Percentiles rank a stretch among this genome's conserved stretches.
phyloP scores from a whole-genome alignment of 2,888 invertebrate species.

The Melieria crassipennis region DNA sequence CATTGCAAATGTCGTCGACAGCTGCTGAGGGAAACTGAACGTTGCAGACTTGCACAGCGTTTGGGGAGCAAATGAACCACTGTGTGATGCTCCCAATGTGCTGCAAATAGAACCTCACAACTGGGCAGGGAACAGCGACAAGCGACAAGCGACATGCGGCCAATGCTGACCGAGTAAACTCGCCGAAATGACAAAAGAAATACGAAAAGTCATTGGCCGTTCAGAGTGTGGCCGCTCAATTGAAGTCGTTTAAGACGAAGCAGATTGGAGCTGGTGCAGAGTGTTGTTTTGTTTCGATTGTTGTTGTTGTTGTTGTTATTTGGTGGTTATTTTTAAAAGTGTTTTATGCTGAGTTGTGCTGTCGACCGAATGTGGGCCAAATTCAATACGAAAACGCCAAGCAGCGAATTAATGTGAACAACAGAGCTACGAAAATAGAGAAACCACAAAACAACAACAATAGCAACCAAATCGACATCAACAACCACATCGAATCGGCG shows the following conservation, averaged over 20 bases:
- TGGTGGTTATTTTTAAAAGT: background rate
- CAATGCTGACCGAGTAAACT: too few species aligned
- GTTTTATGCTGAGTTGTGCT: background rate
- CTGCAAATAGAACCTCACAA: background rate
- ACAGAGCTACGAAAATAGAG: background rate
- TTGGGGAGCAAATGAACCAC: background rate
- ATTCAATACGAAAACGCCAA: slow-evolving; percentile 1
- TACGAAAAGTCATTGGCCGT: slow-evolving; percentile 2
- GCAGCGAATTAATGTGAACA: background rate
- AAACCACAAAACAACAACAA: background rate
- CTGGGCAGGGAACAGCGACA: background rate
- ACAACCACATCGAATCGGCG: slow-evolving; percentile 3
- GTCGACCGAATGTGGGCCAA: slow-evolving; percentile 10
- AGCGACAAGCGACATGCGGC: background rate
- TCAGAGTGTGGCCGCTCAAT: background rate
- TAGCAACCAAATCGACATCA: background rate
- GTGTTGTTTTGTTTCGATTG: background rate
- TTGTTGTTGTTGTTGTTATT: too few species aligned
- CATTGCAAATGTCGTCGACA: background rate
- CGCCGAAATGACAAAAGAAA: background rate
- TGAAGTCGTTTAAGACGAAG: background rate
- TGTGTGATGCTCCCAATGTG: background rate
- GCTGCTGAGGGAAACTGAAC: background rate
- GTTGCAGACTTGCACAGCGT: background rate
- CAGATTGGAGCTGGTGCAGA: background rate